Base-by-base conservation (phyloP, 2,113 vertebrate species). In the Psittacula cyanocephala region DNA sequence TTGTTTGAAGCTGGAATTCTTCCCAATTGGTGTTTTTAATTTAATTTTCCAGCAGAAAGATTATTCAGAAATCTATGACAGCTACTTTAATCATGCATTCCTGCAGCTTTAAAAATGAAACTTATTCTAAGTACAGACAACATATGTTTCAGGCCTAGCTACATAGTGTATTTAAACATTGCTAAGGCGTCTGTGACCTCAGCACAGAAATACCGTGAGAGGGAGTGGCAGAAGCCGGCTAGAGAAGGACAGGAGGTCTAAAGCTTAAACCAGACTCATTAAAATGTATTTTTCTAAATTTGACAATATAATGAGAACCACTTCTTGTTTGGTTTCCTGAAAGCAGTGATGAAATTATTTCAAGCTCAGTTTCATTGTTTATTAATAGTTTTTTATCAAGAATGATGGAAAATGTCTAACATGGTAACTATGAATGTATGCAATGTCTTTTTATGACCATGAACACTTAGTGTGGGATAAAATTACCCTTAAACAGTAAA, bases 221-320 rank as follows among this genome's bases (percentile, higher is more conserved):
- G 3, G 11, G 37, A 74, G 50, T 50, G 64, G 63, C 33, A 96
- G 68, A 65, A 80, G 44, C 35, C 43, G 50, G 31, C 8, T 35
- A 71, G 33, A 69, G 39, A 0, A 88, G 22, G 57, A 65, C 28
- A 33, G 50, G 18, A 52, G 27, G 8, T 52, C 29, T 49, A 67
- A 91, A 84, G 16, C 24, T 80, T 91, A 59, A 92, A 94, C 17
- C 25, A 88, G 27, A 13, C 25, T 96, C 53, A 62, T 94, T 88
- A 83, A 93, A 91, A 62, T 69, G 17, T 17, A 39, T 67, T 82
- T 79, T 86, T 74, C 22, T 22, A 33, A n/a, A 37, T 49, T 59
- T 70, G 53, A 69, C 53, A 37, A 81, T 81, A 70, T 88, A 52
- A 69, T 69, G 59, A 93, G 37, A 91, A n/a, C 11, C 19, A 62